A percentile compares a stretch with the other conserved stretches of the same genome.
phyloP scores from a whole-genome alignment of 2,888 invertebrate species.

The Leptopilina myrica region DNA sequence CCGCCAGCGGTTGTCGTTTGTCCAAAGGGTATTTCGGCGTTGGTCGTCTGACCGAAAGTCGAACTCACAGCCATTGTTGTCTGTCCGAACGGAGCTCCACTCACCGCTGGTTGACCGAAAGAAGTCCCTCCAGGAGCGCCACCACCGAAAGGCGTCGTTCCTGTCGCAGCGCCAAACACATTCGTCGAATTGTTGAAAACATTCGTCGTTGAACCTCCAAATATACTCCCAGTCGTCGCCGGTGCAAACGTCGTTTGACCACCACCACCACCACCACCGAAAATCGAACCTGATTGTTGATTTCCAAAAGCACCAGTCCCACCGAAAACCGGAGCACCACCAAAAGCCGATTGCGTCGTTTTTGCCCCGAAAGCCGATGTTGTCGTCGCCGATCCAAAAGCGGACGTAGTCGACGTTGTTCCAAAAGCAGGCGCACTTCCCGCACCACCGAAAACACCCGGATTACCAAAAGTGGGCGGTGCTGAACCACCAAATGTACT shows the following conservation, averaged over 20 bases:
- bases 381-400: constrained; percentile 50
- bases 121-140: constrained; percentile 21
- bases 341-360: constrained; percentile 63
- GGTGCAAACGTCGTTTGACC: constrained; percentile 57
- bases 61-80: constrained; percentile 43
- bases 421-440: constrained; percentile 14
- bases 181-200: constrained; percentile 46
- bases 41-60: constrained; percentile 30
- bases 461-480: constrained; percentile 19
- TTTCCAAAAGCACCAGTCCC: constrained; percentile 58
- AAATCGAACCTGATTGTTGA: constrained; percentile 54
- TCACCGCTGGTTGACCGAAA: constrained; percentile 21
- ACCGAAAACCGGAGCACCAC: constrained; percentile 68
- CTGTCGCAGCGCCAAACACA: constrained; percentile 10
- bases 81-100: constrained; percentile 30
- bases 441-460: constrained; percentile 44
- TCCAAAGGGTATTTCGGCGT: constrained; percentile 47
- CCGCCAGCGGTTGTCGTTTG: constrained; percentile 1
- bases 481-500: constrained; percentile 55
- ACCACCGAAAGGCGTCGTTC: background rate
- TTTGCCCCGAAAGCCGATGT: constrained; percentile 63
- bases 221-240: constrained; percentile 66
- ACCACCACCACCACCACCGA: constrained; percentile 50
- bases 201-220: constrained; percentile 69
- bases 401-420: constrained; percentile 22